Percentiles rank a stretch among this genome's conserved stretches.
These are phyloP conservation scores for Scophthalmus maximus DNA, from an alignment of 2,113 vertebrate genomes.

Conservation along the genomic window DNA sequence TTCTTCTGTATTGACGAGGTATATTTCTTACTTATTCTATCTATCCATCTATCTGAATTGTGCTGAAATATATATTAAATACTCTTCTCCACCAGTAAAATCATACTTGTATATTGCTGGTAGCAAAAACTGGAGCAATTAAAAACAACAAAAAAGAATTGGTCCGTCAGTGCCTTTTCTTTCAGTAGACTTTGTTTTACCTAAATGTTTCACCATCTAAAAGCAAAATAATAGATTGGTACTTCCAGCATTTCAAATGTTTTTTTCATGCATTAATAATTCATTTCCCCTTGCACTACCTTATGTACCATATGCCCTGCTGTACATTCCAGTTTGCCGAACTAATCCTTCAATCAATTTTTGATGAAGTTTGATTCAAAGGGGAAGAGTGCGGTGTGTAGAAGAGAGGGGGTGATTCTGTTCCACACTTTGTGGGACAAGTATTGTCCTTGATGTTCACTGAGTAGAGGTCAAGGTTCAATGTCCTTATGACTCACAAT, in stretches of 20 bases:
- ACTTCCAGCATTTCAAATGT: neutral
- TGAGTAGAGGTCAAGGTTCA: conserved; percentile 30
- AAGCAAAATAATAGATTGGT: neutral
- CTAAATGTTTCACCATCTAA: neutral
- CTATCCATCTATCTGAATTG: too few relatives aligned
- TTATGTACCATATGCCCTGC: neutral
- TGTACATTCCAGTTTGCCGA: neutral
- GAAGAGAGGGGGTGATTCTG: neutral
- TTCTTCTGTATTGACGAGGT: too few relatives aligned
- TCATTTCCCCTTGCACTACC: conserved; percentile 11
- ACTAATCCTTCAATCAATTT: neutral
- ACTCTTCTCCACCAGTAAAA: too few relatives aligned
- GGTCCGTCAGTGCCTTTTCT: too few relatives aligned
- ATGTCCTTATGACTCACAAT: neutral
- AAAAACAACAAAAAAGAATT: too few relatives aligned
- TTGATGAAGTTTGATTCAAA: neutral
- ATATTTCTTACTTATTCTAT: too few relatives aligned
- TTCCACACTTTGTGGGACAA: neutral
- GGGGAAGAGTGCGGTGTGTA: neutral
- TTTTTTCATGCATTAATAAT: conserved; percentile 5
- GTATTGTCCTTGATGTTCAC: conserved; percentile 16
- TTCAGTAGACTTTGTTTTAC: neutral
- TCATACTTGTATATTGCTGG: too few relatives aligned
- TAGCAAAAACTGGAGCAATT: too few relatives aligned
- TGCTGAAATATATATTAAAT: too few relatives aligned